These are phyloP conservation scores for Morus bassanus DNA, from an alignment of 2,797 vertebrate genomes.

Conservation along the genomic window DNA sequence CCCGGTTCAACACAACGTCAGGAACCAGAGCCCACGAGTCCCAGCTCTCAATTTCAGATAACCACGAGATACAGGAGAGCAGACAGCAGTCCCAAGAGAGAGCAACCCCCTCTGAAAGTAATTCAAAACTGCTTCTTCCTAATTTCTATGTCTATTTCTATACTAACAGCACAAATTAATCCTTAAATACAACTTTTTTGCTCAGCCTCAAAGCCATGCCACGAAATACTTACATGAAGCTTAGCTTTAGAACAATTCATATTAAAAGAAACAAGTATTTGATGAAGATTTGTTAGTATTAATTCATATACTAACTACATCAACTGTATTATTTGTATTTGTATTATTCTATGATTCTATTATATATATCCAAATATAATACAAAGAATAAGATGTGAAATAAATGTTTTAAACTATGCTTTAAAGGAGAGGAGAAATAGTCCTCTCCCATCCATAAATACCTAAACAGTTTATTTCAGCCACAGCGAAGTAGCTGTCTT, in stretches of 20 bases:
- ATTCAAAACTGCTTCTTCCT: background rate
- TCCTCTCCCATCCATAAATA: background rate
- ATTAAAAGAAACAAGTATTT: background rate
- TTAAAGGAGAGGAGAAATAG: background rate
- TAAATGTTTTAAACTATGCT: background rate
- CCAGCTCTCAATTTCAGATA: background rate
- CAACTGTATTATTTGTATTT: no score
- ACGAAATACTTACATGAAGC: background rate
- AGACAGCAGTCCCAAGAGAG: background rate
- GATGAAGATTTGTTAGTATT: background rate
- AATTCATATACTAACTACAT: background rate
- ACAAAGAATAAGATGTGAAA: background rate
- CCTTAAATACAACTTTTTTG: background rate
- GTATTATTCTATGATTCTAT: no score
- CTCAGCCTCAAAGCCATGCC: background rate
- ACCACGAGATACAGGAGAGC: background rate
- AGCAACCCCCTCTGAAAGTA: background rate
- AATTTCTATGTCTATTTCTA: background rate
- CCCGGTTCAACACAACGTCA: background rate
- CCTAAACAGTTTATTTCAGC: background rate
- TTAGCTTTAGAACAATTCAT: background rate
- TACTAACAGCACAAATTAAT: background rate
- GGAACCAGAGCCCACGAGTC: background rate
- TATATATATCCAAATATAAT: background rate
- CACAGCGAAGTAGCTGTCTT: background rate